Percentiles rank a stretch among this genome's conserved stretches.
Evolutionary conservation across 2,888 invertebrate species (phyloP).

Genomic region (Cynaeus angustus): DNA sequence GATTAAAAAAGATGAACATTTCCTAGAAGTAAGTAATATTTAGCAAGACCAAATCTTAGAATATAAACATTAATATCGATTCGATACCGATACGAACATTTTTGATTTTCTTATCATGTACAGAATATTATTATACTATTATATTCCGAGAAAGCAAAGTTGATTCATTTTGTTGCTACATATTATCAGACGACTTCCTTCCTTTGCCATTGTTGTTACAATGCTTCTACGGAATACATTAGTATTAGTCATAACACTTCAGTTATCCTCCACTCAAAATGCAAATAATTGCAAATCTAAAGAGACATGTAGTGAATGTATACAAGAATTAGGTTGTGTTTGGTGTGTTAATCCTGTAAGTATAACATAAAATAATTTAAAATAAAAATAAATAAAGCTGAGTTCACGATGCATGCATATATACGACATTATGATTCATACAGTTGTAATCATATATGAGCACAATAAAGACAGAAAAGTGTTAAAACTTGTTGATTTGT

Average conservation of each 20-base stretch:
- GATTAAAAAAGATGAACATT: too few relatives aligned
- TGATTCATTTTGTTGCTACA: background rate
- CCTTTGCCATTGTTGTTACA: constrained; percentile 9
- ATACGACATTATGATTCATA: too few relatives aligned
- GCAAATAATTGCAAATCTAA: constrained; percentile 65
- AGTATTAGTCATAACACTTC: background rate
- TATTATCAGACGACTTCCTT: background rate
- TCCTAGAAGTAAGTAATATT: too few relatives aligned
- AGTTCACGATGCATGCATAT: too few relatives aligned
- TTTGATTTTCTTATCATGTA: too few relatives aligned
- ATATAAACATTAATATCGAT: too few relatives aligned
- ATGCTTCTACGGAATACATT: constrained; percentile 7
- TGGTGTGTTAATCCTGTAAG: constrained; percentile 71
- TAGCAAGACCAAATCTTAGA: too few relatives aligned
- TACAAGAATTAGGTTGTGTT: constrained; percentile 71
- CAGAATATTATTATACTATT: too few relatives aligned
- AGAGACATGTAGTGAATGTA: constrained; percentile 71
- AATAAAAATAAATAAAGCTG: too few relatives aligned
- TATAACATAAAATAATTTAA: constrained; percentile 4
- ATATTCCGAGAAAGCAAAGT: background rate
- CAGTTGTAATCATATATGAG: too few relatives aligned
- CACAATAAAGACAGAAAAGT: too few relatives aligned
- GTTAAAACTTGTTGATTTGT: background rate
- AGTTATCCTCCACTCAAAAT: background rate
- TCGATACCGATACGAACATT: too few relatives aligned